Percentiles rank a stretch among this genome's conserved stretches.
These are phyloP conservation scores for Chloromyia formosa DNA, from an alignment of 2,888 invertebrate genomes.

Conservation along the genomic window DNA sequence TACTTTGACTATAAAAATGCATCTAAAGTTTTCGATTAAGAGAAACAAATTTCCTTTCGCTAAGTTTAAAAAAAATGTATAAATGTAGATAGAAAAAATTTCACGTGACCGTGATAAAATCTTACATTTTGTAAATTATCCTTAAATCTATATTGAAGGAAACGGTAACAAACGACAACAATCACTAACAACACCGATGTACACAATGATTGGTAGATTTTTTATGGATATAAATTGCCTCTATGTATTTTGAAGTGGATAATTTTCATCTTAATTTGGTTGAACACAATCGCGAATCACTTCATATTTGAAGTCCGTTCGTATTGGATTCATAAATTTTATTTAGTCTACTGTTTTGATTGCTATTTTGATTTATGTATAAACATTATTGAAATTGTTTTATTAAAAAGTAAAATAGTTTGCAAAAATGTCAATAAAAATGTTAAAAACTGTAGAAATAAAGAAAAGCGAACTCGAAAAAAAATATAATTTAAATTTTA, in stretches of 20 bases:
- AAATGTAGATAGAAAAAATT: too few relatives aligned
- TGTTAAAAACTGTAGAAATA: too few relatives aligned
- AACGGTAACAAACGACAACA: conserved; percentile 21
- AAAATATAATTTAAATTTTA: too few relatives aligned
- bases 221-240: not conserved
- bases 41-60: too few relatives aligned
- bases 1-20: too few relatives aligned
- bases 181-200: conserved; percentile 10
- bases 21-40: too few relatives aligned
- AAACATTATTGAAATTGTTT: too few relatives aligned
- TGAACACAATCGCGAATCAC: not conserved
- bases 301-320: not conserved
- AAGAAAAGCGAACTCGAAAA: too few relatives aligned
- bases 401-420: not conserved
- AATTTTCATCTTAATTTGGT: not conserved
- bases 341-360: not conserved
- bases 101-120: too few relatives aligned
- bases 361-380: not conserved
- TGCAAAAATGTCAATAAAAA: not conserved
- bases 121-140: too few relatives aligned
- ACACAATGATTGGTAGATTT: not conserved
- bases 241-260: too few relatives aligned
- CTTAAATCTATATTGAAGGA: not conserved
- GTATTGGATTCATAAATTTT: not conserved
- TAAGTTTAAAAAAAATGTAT: too few relatives aligned